Conservation (phyloP, 1,140 invertebrate genomes). For the Sminthurides bifidus region DNA sequence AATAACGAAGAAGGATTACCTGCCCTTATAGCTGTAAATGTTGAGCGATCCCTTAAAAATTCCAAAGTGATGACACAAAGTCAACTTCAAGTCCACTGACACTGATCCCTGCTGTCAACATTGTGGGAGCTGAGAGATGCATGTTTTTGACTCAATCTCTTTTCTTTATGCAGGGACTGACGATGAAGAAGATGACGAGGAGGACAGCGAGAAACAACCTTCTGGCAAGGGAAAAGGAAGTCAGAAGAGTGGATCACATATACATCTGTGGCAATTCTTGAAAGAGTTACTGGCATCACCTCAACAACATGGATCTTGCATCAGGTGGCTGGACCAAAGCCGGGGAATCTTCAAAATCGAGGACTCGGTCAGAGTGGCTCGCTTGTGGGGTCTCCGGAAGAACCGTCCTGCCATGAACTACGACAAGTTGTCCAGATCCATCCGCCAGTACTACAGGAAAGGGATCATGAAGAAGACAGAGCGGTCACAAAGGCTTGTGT, state of each 20-base stretch:
- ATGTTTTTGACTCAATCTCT: neutral
- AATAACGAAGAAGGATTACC: too few species aligned
- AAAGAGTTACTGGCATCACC: conserved; percentile 85
- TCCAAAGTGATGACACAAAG: too few species aligned
- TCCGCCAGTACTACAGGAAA: conserved; percentile 99
- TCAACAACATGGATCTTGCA: conserved; percentile 76
- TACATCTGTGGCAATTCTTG: conserved; percentile 98
- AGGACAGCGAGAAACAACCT: conserved; percentile 38
- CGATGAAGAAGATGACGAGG: conserved; percentile 44
- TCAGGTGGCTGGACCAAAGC: conserved; percentile 87
- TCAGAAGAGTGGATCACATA: conserved; percentile 57
- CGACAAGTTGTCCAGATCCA: conserved; percentile 94
- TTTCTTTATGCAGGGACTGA: conserved; percentile 13
- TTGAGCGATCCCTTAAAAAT: too few species aligned
- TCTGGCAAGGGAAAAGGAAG: conserved; percentile 15
- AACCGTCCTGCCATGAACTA: conserved; percentile 99
- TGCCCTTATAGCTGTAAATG: too few species aligned
- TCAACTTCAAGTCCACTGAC: neutral
- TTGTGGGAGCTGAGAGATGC: neutral
- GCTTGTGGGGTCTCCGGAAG: conserved; percentile 91
- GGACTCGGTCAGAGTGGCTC: conserved; percentile 88
- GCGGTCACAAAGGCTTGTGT: conserved; percentile 91
- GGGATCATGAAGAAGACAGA: conserved; percentile 99
- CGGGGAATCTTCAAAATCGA: conserved; percentile 99
- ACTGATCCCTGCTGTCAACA: neutral